Percentiles rank a stretch among this genome's conserved stretches.
Evolutionary conservation across 2,797 vertebrate species (phyloP).

Genomic region (Chaunax sp.): DNA sequence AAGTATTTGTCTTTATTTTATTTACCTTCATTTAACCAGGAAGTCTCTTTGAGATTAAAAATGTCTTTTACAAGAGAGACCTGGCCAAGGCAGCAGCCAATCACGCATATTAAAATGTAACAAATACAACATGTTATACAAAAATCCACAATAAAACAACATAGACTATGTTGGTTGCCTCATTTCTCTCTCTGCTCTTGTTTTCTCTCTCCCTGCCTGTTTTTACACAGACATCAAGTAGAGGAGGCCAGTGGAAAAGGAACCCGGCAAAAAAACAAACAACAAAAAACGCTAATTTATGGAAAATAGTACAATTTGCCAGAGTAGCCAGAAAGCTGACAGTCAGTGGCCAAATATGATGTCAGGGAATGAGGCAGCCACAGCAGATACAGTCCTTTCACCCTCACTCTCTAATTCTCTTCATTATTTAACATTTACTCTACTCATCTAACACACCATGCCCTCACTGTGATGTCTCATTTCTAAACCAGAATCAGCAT

Average conservation of each 20-base stretch:
- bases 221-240: constrained; percentile 58
- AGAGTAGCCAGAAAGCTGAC: constrained; percentile 63
- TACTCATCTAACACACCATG: constrained; percentile 49
- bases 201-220: constrained; percentile 30
- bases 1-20: too few relatives aligned
- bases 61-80: too few relatives aligned
- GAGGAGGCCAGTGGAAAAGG: constrained; percentile 70
- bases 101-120: too few relatives aligned
- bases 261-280: constrained; percentile 64
- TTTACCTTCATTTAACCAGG: too few relatives aligned
- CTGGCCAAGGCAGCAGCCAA: too few relatives aligned
- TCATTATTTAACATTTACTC: constrained; percentile 54
- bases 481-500: constrained; percentile 52
- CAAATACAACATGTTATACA: too few relatives aligned
- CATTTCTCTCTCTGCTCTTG: constrained; percentile 26
- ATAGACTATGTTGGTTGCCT: constrained; percentile 32
- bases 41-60: too few relatives aligned
- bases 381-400: constrained; percentile 48
- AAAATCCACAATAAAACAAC: too few relatives aligned
- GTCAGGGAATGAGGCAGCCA: constrained; percentile 67
- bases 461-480: constrained; percentile 45
- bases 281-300: constrained; percentile 68
- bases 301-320: constrained; percentile 78
- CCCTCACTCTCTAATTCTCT: constrained; percentile 21
- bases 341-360: constrained; percentile 76